Conservation (phyloP, 1,140 invertebrate species). For the Eumaeus atala region DNA sequence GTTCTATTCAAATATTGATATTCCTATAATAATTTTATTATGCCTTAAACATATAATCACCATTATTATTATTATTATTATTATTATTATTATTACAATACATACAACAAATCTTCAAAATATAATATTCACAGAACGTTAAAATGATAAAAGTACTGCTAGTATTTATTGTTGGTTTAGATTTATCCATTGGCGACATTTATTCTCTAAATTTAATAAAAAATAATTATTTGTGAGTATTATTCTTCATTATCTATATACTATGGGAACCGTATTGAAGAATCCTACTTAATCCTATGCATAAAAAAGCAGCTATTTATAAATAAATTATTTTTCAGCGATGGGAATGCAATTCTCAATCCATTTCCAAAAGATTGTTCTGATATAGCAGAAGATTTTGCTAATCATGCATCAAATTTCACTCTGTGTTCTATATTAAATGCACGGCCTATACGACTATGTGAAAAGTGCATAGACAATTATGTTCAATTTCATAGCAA, state of each 20-base stretch:
- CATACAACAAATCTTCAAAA: too few relatives aligned
- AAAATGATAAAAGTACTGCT: too few relatives aligned
- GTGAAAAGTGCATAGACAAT: constrained; percentile 69
- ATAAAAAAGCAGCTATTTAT: too few relatives aligned
- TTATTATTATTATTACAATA: too few relatives aligned
- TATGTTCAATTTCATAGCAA: constrained; percentile 68
- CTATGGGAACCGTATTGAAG: too few relatives aligned
- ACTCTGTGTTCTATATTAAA: constrained; percentile 71
- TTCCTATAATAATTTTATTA: too few relatives aligned
- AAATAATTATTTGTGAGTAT: constrained; percentile 3
- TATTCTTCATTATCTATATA: constrained; percentile 8
- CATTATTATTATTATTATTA: too few relatives aligned
- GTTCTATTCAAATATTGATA: too few relatives aligned
- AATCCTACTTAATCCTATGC: too few relatives aligned
- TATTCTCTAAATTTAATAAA: background rate
- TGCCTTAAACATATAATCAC: too few relatives aligned
- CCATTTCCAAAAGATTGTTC: constrained; percentile 40
- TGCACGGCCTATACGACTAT: constrained; percentile 73
- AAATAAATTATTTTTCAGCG: constrained; percentile 25
- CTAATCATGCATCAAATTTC: constrained; percentile 66
- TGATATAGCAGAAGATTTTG: constrained; percentile 56
- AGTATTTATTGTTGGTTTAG: too few relatives aligned
- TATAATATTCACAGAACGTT: too few relatives aligned
- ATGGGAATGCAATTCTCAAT: constrained; percentile 22
- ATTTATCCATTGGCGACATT: background rate